Base-by-base conservation (phyloP, 1,140 invertebrate species). In the Lerema accius region DNA sequence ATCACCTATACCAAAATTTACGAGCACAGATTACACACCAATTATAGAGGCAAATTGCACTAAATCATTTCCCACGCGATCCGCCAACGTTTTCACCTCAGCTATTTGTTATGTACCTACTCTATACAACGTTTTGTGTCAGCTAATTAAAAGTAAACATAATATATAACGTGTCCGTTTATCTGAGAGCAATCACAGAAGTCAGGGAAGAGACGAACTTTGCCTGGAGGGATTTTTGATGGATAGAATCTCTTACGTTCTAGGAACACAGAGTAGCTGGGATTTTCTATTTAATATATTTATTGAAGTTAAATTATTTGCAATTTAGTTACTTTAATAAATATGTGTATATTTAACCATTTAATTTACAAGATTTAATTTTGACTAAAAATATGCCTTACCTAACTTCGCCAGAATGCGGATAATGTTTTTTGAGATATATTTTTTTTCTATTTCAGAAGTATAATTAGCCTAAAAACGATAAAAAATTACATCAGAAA, bases 71-170 rank as follows among this genome's bases (percentile, higher is more conserved):
- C 81, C 80, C 81, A 86, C 81, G 83, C 76, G 58, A 46, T 65
- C 63, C 65, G 63, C 51, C 46, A 68, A 71, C 46, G 45, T 63
- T 48, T 53, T 16, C 42, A 32, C 26, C 16, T 40, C 32, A 53
- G 58, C 79, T 70, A 81, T 84, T 81, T 77, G 73, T 58, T 73
- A 65, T 53, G 56, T 43, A 26, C 42, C 43, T 32, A 4, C 28
- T 32, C 28, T 76, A 73, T 72, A 67, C 67, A 73, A 71, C 69
- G 73, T 63, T 63, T 71, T 46, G 53, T 81, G 83, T 79, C 76
- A 76, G 77, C 58, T 87, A 89, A 89, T 87, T 87, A 87, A 82
- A 85, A 86, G 72, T 72, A 87, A 87, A 82, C 78, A 84, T 80
- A 76, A 82, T 80, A 80, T 76, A 70, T 70, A 76, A 68, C 64